Conservation (phyloP, 2,113 vertebrate species). For the Neolamprologus longior region DNA sequence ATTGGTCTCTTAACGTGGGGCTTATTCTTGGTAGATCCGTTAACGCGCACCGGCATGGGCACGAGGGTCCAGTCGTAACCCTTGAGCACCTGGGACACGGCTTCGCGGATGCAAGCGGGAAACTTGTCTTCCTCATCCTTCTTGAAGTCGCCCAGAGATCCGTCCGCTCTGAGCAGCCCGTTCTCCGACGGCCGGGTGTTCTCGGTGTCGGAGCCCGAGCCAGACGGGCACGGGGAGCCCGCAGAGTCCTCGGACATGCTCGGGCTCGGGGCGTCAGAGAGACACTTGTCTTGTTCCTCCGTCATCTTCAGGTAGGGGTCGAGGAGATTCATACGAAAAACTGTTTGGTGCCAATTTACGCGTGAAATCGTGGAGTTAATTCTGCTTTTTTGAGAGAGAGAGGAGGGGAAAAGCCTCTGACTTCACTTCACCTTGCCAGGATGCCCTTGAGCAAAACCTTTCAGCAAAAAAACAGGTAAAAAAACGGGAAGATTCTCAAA, state of each 20-base stretch:
- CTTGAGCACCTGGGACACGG: slow-evolving; percentile 96
- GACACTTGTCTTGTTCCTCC: slow-evolving; percentile 96
- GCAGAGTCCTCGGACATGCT: slow-evolving; percentile 95
- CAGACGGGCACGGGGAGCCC: slow-evolving; percentile 88
- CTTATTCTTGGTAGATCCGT: slow-evolving; percentile 93
- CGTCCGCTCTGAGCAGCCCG: slow-evolving; percentile 77
- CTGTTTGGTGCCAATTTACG: slow-evolving; percentile 40
- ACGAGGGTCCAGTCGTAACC: slow-evolving; percentile 99
- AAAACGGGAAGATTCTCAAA: background rate
- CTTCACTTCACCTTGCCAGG: background rate
- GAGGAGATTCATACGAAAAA: slow-evolving; percentile 91
- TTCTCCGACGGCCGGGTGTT: slow-evolving; percentile 90
- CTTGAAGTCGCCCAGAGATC: slow-evolving; percentile 75
- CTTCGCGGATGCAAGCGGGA: slow-evolving; percentile 94
- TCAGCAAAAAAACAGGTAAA: background rate
- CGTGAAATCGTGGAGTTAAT: slow-evolving; percentile 7
- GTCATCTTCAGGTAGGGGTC: slow-evolving; percentile 98
- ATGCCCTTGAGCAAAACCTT: background rate
- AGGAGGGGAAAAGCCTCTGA: background rate
- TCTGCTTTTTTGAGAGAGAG: background rate
- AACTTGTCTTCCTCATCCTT: slow-evolving; percentile 97
- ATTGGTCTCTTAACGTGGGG: slow-evolving; percentile 87
- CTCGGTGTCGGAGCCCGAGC: slow-evolving; percentile 91
- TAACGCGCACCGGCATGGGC: slow-evolving; percentile 94
- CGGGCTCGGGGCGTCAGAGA: slow-evolving; percentile 93